Conservation (phyloP, 2,797 vertebrate genomes). For the Urosaurus nigricauda region DNA sequence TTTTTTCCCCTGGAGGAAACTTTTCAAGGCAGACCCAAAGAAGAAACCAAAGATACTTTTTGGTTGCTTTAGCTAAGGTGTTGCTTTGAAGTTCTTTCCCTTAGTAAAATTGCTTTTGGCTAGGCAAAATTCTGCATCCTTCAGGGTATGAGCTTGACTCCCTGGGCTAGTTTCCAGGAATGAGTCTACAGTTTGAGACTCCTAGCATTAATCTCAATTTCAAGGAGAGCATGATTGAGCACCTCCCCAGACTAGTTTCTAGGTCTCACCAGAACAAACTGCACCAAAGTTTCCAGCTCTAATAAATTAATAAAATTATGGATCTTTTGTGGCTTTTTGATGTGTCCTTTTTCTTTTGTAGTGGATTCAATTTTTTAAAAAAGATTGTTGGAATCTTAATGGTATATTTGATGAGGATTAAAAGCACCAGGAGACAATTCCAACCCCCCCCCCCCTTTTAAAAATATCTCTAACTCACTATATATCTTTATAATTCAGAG, state of each 20-base stretch:
- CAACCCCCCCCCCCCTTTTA: neutral
- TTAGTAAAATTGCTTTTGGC: neutral
- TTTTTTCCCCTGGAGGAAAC: neutral
- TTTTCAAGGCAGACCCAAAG: neutral
- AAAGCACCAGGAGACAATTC: neutral
- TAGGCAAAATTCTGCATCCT: neutral
- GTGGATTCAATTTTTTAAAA: neutral
- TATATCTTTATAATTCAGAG: neutral
- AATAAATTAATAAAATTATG: neutral
- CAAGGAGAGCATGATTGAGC: neutral
- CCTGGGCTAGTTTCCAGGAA: neutral
- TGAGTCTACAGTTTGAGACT: neutral
- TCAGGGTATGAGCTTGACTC: neutral
- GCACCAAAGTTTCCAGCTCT: neutral
- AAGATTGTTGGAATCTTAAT: neutral
- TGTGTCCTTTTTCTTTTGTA: neutral
- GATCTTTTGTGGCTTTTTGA: neutral
- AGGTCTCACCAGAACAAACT: neutral
- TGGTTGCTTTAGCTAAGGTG: neutral
- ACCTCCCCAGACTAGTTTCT: neutral
- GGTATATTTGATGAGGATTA: neutral
- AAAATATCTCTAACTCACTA: neutral
- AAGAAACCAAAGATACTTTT: neutral
- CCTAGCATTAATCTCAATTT: neutral
- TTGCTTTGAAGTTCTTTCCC: neutral